These are phyloP conservation scores for Diorhabda elongata DNA, from an alignment of 1,140 invertebrate species.

Conservation along the genomic window DNA sequence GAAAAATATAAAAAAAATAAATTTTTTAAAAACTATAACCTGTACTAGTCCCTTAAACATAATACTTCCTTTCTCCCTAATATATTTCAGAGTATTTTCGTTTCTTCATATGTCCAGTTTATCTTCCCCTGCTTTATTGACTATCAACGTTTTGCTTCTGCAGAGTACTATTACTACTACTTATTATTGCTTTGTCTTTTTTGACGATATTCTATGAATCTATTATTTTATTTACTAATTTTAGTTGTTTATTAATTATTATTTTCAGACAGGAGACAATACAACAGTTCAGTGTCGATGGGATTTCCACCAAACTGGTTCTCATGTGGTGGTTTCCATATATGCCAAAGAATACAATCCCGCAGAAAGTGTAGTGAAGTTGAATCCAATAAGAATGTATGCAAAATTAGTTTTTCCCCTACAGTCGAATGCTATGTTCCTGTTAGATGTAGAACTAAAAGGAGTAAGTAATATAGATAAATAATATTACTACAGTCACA, in stretches of 20 bases:
- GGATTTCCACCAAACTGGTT: constrained; percentile 91
- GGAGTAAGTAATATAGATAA: constrained; percentile 63
- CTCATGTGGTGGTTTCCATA: constrained; percentile 76
- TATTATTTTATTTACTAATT: too few species aligned
- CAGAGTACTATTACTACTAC: too few species aligned
- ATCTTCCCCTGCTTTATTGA: too few species aligned
- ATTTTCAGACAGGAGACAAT: constrained; percentile 49
- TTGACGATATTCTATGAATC: too few species aligned
- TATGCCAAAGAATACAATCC: constrained; percentile 90
- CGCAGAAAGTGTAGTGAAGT: constrained; percentile 65
- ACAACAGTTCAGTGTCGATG: constrained; percentile 73
- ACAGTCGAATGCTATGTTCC: constrained; percentile 67
- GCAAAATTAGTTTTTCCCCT: constrained; percentile 76
- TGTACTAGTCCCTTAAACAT: too few species aligned
- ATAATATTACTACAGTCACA: background rate
- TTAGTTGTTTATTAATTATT: background rate
- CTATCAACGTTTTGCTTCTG: too few species aligned
- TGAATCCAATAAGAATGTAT: constrained; percentile 80
- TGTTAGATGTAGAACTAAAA: constrained; percentile 75
- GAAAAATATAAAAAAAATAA: too few species aligned
- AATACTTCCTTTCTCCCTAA: too few species aligned
- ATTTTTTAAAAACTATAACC: too few species aligned
- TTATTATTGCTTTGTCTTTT: too few species aligned
- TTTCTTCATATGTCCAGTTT: too few species aligned
- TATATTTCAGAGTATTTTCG: too few species aligned